Evolutionary conservation across 2,113 vertebrate genomes (phyloP), one percentile per base, ranked within the genome.

Genomic region (Xiphias gladius): DNA sequence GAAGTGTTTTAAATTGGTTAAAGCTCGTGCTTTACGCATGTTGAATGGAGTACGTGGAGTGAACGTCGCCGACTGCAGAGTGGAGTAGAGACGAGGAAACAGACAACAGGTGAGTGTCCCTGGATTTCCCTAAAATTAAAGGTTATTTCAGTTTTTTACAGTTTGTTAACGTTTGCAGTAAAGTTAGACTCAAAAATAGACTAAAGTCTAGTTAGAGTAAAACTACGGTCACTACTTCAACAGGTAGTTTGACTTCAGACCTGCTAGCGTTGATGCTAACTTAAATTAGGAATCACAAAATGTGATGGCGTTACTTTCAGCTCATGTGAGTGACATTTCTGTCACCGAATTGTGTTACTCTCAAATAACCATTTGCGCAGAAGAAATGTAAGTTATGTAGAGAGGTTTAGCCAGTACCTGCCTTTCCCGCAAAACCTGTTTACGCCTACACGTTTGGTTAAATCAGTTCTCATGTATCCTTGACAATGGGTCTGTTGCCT

Each of bases 361-460:
- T 19, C 0, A 26, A 20, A n/a, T 22, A 14, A 9, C 17, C 52
- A 1, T 64, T 17, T 61, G 9, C 0, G 2, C 24, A 35, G 37
- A 35, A 46, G 22, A 50, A 14, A 1, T 62, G 13, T 16, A 3
- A 39, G 8, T 39, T 55, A 12, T 52, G 35, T 20, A 64, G 24
- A 77, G 2, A 39, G 12, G n/a, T 43, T 12, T 7, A 28, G 8
- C 14, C 2, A 41, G 50, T 2, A 17, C 80, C 59, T 54, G 81
- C 1, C 28, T 81, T 52, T 83, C 92, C 76, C 63, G 92, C 61
- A 10, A 11, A 77, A 91, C 92, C 87, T 62, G 92, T 89, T 86
- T 0, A 16, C 62, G 13, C 52, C 11, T 13, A 4, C 26, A 68
- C 11, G 32, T 66, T 73, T 57, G 24, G 20, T 65, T 11, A 13